Evolutionary conservation across 92 coral and sea anemone genomes (phyloP), one percentile per base, ranked within the genome.

Genomic region (Epizoanthus fatuus): DNA sequence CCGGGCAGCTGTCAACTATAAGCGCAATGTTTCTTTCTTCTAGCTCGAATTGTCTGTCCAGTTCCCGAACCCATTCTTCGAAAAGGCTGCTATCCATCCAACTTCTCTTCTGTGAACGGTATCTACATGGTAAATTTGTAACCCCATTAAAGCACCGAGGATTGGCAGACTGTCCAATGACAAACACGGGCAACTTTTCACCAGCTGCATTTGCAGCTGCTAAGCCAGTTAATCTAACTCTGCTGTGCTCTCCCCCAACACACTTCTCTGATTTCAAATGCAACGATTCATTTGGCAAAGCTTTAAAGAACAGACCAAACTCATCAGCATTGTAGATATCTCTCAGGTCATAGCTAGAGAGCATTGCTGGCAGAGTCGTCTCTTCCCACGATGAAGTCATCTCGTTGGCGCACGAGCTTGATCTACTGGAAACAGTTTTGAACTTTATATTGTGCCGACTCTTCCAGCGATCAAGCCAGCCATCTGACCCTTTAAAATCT

Each of bases 401-500:
- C 32, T 87, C 40, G 25, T 82, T 4, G 13, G 86, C 52, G 65
- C 90, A 59, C 9, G 72, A 84, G 15, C 69, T 85, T 29, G 35
- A 44, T 74, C 76, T 22, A 16, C 45, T 8, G 4, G 47, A 32
- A 25, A 37, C 69, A 12, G 68, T 56, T 25, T 55, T 86, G 12
- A 86, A 86, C 32, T 17, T 77, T 14, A 86, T 58, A 13, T 64
- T 65, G 49, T 82, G 87, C 65, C 88, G 40, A 4, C 32, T 87
- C 55, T 87, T 87, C 88, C 91, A 87, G 51, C 87, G 81, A 16
- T 63, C 88, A 13, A 84, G 67, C 73, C 82, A 87, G 40, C 87
- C 88, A 25, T 72, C 35, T 19, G 69, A 77, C 7, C 56, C 70
- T 17, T 77, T 77, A 51, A 77, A 77, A 25, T 40, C 39, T 40